Evolutionary conservation across 92 coral and sea anemone genomes (phyloP), one percentile per base, ranked within the genome.

Genomic region (Pocillopora meandrina): DNA sequence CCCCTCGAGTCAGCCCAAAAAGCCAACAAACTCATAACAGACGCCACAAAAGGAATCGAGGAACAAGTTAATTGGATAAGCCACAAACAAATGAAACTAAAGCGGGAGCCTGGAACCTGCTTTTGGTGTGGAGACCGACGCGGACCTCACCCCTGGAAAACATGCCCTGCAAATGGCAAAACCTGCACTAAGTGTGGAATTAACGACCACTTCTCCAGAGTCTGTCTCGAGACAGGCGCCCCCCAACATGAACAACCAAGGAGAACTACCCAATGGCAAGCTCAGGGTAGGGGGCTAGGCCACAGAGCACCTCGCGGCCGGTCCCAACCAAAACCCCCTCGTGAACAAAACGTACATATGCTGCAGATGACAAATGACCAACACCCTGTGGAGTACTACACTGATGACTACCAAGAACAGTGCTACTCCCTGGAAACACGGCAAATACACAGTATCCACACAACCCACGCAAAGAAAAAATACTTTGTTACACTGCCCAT

Each of bases 401-500:
- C 52, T 75, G 87, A 84, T 66, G 73, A 84, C 61, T 75, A 84
- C 70, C 56, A 84, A 65, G 72, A 73, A 73, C 73, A 52, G 20
- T 66, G 73, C 62, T 65, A 65, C 75, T 52, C 84, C 74, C 75
- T 65, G 62, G 75, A 79, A 79, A 76, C 62, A 75, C 80, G 6
- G 31, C 75, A 63, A 56, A 68, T 84, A 73, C 87, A 84, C 73
- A 75, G 60, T 16, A 61, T 60, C 42, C 64, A 75, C 64, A 84
- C 82, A 66, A 26, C 75, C 72, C 42, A 65, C 62, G 42, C 79
- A 36, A 66, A 36, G 33, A 79, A 84, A 74, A 71, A 80, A n/a
- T 57, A 89, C 80, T 80, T 23, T 23, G 26, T 23, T 23, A 23
- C 26, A 23, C 91, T 85, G 49, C 76, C 92, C 57, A 34, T 89